A percentile compares a stretch with the other conserved stretches of the same genome.
These are phyloP conservation scores for Gobiocypris rarus DNA, from an alignment of 2,113 vertebrate species.

Conservation along the genomic window DNA sequence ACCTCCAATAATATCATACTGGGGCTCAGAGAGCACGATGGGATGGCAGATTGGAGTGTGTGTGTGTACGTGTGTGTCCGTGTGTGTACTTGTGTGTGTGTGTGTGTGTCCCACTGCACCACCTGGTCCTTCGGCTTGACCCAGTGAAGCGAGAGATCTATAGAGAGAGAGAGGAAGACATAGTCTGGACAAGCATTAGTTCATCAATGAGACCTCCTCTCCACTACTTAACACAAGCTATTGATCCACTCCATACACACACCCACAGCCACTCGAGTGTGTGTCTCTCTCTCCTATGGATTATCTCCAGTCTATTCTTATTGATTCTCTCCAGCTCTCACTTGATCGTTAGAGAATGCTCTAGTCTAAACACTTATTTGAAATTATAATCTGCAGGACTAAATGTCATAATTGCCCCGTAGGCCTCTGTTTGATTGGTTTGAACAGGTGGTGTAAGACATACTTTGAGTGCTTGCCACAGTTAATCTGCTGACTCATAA, in stretches of 20 bases:
- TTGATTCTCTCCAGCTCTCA: conserved; percentile 69
- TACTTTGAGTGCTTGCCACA: conserved; percentile 65
- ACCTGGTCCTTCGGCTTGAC: conserved; percentile 56
- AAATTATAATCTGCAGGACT: conserved; percentile 83
- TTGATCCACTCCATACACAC: conserved; percentile 69
- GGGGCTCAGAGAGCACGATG: conserved; percentile 44
- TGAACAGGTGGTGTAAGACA: conserved; percentile 74
- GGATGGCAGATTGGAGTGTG: conserved; percentile 25
- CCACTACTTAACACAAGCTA: conserved; percentile 80
- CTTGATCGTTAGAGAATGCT: conserved; percentile 73
- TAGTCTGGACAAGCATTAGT: conserved; percentile 75
- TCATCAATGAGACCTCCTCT: conserved; percentile 79
- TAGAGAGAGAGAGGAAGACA: conserved; percentile 48
- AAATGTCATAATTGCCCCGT: conserved; percentile 83
- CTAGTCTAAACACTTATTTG: conserved; percentile 78
- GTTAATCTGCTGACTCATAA: conserved; percentile 51
- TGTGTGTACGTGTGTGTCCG: conserved; percentile 25
- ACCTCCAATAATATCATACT: conserved; percentile 59
- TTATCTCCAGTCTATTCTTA: conserved; percentile 81
- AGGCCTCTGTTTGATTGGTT: conserved; percentile 74
- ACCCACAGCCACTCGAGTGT: conserved; percentile 68
- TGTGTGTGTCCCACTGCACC: conserved; percentile 37
- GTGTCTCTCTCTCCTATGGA: conserved; percentile 80
- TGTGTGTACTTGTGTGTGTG: neutral
- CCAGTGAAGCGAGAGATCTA: conserved; percentile 48